Evolutionary conservation across 1,140 invertebrate species (phyloP).

Genomic region (Meteorus sp.): DNA sequence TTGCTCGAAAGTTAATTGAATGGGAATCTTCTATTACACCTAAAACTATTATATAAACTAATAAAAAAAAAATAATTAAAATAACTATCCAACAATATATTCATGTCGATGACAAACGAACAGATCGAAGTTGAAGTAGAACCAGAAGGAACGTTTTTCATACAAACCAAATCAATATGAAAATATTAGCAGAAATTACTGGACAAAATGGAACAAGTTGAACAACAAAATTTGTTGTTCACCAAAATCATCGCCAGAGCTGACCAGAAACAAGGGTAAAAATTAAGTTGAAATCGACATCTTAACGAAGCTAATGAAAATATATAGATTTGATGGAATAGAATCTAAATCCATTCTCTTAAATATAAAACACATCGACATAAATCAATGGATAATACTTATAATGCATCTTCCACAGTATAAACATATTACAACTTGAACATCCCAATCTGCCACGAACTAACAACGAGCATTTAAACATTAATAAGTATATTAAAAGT

Average conservation of each 20-base stretch:
- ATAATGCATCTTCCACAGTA: slow-evolving; percentile 3
- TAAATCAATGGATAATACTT: slow-evolving; percentile 17
- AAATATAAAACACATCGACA: slow-evolving; percentile 6
- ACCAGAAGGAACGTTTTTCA: too few species aligned
- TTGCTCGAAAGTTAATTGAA: slow-evolving; percentile 46
- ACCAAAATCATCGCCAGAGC: too few species aligned
- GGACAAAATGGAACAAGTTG: too few species aligned
- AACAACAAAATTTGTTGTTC: too few species aligned
- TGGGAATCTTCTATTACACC: slow-evolving; percentile 32
- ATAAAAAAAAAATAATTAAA: slow-evolving; percentile 5
- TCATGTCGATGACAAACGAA: slow-evolving; percentile 14
- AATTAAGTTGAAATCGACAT: not conserved
- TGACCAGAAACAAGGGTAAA: not conserved
- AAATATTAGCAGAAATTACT: too few species aligned
- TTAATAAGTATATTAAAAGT: slow-evolving; percentile 12
- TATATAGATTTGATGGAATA: not conserved
- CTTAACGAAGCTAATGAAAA: not conserved
- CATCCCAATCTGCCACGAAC: slow-evolving; percentile 18
- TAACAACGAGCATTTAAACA: slow-evolving; percentile 19
- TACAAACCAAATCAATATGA: too few species aligned
- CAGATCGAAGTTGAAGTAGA: too few species aligned
- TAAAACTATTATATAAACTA: slow-evolving; percentile 33
- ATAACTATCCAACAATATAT: slow-evolving; percentile 31
- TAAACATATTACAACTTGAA: not conserved
- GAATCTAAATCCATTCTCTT: not conserved